phyloP scores from a whole-genome alignment of 2,797 vertebrate species.

The Vultur gryphus region DNA sequence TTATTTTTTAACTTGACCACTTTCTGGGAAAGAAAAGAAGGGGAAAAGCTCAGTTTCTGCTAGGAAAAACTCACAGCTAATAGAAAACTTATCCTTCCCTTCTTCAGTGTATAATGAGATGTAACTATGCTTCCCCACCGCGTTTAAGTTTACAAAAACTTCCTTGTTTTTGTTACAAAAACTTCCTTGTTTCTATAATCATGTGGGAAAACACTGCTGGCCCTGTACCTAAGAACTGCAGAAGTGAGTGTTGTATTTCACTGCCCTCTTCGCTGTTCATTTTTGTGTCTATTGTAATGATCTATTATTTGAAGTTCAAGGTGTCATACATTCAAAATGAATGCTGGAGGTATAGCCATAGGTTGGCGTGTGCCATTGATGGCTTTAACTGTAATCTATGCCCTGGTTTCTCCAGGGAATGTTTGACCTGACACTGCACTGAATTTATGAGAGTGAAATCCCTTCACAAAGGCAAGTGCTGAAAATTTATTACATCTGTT shows the following conservation, averaged over 20 bases:
- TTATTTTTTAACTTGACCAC: neutral
- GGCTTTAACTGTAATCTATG: constrained; percentile 16
- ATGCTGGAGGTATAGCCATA: neutral
- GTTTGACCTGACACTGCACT: constrained; percentile 24
- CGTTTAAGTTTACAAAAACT: neutral
- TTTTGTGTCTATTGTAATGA: constrained; percentile 22
- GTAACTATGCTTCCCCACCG: neutral
- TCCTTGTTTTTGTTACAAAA: neutral
- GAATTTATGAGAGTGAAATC: constrained; percentile 24
- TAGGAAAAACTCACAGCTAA: neutral
- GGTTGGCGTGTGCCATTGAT: neutral
- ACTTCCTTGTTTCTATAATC: neutral
- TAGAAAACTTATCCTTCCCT: neutral
- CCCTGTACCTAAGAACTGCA: constrained; percentile 24
- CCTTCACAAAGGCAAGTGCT: neutral
- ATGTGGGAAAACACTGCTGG: neutral
- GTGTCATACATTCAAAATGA: constrained; percentile 17
- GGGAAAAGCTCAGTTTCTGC: neutral
- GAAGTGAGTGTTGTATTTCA: constrained; percentile 36
- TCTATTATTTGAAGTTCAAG: constrained; percentile 51
- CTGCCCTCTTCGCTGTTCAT: neutral
- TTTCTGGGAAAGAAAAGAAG: neutral
- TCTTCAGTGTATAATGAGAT: neutral
- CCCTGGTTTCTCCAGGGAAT: constrained; percentile 31
- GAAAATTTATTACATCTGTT: constrained; percentile 11